Conservation (phyloP, 2,113 vertebrate genomes). For the Spea multiplicata region DNA sequence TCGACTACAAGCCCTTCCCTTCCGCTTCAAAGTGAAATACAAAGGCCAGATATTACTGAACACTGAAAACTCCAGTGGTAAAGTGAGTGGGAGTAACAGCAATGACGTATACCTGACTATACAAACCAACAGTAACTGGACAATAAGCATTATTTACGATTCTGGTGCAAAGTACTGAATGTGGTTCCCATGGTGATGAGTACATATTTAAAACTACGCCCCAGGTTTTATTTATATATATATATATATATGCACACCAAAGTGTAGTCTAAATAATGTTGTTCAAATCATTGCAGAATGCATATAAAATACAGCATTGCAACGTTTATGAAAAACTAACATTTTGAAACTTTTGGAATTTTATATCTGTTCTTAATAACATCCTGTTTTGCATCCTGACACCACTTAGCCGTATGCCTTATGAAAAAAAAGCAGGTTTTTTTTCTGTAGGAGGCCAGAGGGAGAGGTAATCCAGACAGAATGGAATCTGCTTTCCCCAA, state of each 20-base stretch:
- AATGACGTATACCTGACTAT: not conserved
- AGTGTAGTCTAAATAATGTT: not conserved
- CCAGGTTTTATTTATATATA: not conserved
- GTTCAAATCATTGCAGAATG: not conserved
- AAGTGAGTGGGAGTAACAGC: constrained; percentile 9
- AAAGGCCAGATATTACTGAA: constrained; percentile 4
- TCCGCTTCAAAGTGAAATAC: constrained; percentile 23
- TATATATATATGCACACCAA: not conserved
- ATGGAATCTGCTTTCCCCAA: no score
- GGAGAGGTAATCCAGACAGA: no score
- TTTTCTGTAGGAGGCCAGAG: no score
- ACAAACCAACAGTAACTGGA: not conserved
- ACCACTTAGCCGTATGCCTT: no score
- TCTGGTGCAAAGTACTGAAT: no score
- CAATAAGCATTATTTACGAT: no score
- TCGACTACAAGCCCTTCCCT: constrained; percentile 68
- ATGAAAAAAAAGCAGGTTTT: no score
- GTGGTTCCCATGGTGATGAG: no score
- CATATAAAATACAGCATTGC: not conserved
- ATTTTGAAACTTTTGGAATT: not conserved
- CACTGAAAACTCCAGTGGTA: not conserved
- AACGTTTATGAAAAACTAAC: not conserved
- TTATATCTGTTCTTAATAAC: no score
- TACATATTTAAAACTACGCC: not conserved
- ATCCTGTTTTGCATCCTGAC: no score